phyloP scores from a whole-genome alignment of 2,797 vertebrate genomes.

The Petrocephalus schoutedeni region DNA sequence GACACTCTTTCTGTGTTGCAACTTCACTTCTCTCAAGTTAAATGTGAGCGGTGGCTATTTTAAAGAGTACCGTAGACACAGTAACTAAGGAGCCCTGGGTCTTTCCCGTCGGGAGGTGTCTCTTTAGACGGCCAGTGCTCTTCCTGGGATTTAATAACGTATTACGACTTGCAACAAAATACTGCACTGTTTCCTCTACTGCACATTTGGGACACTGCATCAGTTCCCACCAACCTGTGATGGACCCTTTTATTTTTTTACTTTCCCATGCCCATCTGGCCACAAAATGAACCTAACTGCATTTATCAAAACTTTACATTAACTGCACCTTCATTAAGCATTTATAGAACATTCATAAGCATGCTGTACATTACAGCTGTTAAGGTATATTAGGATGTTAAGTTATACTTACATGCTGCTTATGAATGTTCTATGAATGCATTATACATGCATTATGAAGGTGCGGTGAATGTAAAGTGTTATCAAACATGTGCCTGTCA shows the following conservation, averaged over 20 bases:
- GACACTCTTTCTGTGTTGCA: not conserved
- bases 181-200: not conserved
- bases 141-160: not conserved
- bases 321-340: not conserved
- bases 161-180: not conserved
- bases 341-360: not conserved
- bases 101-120: not conserved
- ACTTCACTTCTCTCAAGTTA: not conserved
- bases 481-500: not conserved
- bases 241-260: not conserved
- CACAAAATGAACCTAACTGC: not conserved
- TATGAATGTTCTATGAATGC: not conserved
- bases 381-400: not conserved
- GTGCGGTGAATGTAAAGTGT: not conserved
- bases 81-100: not conserved
- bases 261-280: not conserved
- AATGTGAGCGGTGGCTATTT: not conserved
- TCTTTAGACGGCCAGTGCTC: not conserved
- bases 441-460: not conserved
- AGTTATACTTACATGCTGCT: not conserved
- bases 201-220: not conserved
- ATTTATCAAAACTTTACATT: not conserved
- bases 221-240: not conserved
- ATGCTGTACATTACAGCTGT: not conserved
- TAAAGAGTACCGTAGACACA: not conserved